Evolutionary conservation across 2,888 invertebrate species (phyloP).

Genomic region (Campaea margaritaria): DNA sequence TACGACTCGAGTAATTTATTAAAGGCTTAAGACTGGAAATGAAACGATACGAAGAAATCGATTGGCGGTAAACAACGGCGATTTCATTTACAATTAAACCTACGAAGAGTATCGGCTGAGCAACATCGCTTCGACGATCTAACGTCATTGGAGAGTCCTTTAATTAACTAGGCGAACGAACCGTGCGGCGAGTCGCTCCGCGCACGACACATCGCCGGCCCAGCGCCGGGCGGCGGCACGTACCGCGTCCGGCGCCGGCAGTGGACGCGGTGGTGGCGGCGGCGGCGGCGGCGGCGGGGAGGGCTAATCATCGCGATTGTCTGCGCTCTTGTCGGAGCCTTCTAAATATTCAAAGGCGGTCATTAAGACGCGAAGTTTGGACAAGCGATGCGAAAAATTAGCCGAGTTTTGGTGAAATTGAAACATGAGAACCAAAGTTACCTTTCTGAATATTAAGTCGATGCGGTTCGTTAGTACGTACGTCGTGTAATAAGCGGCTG

Average conservation of each 20-base stretch:
- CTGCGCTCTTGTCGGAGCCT: conserved; percentile 26
- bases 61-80: conserved; percentile 13
- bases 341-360: conserved; percentile 42
- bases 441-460: neutral
- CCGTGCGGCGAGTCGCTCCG: neutral
- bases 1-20: conserved; percentile 3
- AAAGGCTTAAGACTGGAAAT: neutral
- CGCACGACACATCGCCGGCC: neutral
- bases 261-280: neutral
- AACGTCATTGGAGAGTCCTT: neutral
- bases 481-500: conserved; percentile 1
- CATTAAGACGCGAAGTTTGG: conserved; percentile 34
- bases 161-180: neutral
- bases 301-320: conserved; percentile 31
- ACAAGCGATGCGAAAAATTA: conserved; percentile 33
- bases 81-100: conserved; percentile 13
- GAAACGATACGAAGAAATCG: neutral
- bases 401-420: conserved; percentile 22
- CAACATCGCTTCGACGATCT: conserved; percentile 11
- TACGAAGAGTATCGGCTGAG: conserved; percentile 9
- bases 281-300: neutral
- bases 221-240: neutral
- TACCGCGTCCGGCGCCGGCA: neutral
- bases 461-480: neutral
- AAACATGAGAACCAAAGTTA: conserved; percentile 11